Conservation (phyloP, 2,113 vertebrate species). For the Elanoides forficatus region DNA sequence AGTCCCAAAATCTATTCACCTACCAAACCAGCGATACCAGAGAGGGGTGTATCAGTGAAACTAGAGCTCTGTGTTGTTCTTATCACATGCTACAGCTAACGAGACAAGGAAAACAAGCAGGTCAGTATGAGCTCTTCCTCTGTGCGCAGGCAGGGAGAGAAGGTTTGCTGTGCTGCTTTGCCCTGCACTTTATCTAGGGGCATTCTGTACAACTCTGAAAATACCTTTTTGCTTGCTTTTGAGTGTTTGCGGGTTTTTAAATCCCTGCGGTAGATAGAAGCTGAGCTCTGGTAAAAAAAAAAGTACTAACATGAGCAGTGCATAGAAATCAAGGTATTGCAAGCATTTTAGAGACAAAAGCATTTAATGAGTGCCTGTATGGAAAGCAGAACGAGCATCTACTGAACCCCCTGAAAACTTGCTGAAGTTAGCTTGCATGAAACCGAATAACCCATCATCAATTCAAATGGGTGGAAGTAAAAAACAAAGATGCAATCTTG, state of each 20-base stretch:
- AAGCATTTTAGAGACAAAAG: not conserved
- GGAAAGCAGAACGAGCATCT: not conserved
- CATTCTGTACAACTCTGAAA: not conserved
- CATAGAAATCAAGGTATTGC: not conserved
- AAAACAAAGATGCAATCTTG: not conserved
- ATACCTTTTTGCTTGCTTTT: not conserved
- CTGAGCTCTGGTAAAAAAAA: not conserved
- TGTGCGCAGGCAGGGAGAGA: not conserved
- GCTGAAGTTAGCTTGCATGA: not conserved
- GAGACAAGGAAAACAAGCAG: not conserved
- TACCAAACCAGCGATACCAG: not conserved
- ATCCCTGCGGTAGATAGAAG: not conserved
- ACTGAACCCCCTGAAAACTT: not conserved
- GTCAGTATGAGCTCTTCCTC: not conserved
- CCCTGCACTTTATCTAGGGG: not conserved
- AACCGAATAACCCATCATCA: not conserved
- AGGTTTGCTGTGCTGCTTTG: not conserved
- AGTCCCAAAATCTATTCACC: not conserved
- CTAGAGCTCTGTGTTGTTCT: not conserved
- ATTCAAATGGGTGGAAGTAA: not conserved
- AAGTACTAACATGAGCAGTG: not conserved
- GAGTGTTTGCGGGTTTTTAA: not conserved
- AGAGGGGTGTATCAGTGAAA: not conserved
- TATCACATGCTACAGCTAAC: not conserved
- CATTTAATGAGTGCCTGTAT: not conserved